phyloP scores from a whole-genome alignment of 2,797 vertebrate species.

The Halcyon chelicuti region DNA sequence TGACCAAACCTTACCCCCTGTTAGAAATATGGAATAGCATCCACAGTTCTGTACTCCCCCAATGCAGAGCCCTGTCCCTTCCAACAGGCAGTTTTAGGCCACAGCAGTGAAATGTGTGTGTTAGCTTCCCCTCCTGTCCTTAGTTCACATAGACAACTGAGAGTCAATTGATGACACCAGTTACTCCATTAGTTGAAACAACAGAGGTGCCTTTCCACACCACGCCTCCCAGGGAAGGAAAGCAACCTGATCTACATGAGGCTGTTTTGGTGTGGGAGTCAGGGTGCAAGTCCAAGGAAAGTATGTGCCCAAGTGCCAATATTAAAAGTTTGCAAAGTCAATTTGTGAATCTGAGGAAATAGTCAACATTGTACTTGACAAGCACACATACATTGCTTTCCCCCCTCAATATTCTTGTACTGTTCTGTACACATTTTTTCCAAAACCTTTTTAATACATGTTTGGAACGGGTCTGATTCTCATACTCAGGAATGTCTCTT shows the following conservation, averaged over 20 bases:
- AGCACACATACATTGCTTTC: neutral
- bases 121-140: neutral
- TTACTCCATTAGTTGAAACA: neutral
- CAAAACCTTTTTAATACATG: neutral
- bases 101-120: neutral
- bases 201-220: neutral
- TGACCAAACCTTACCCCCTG: neutral
- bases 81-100: neutral
- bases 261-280: neutral
- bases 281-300: neutral
- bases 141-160: neutral
- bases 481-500: neutral
- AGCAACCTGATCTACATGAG: neutral
- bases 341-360: neutral
- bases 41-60: neutral
- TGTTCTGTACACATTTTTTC: neutral
- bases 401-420: neutral
- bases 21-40: neutral
- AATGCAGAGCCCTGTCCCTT: neutral
- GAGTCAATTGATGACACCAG: fast-evolving
- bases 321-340: neutral
- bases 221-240: neutral
- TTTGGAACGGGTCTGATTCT: neutral
- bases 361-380: neutral
- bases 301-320: neutral